Conservation (phyloP, 2,797 vertebrate species). For the Intellagama lesueurii region DNA sequence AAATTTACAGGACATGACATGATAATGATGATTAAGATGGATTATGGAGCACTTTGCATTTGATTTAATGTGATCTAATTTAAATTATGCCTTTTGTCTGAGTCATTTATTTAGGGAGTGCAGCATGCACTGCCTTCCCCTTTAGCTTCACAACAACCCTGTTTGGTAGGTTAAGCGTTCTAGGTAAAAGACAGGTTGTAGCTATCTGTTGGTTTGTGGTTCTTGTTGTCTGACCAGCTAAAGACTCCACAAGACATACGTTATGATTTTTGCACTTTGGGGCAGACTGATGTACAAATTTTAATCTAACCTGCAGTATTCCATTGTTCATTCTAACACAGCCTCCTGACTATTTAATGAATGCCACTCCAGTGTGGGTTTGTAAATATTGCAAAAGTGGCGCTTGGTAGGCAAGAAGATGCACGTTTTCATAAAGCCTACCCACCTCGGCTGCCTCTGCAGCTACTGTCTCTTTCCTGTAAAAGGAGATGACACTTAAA, state of each 20-base stretch:
- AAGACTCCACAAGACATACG: not conserved
- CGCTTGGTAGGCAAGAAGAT: not conserved
- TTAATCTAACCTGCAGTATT: not conserved
- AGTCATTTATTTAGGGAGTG: not conserved
- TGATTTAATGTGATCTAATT: not conserved
- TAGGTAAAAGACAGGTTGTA: not conserved
- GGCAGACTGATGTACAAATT: not conserved
- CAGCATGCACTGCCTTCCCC: not conserved
- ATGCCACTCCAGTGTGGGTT: not conserved
- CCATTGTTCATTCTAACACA: not conserved
- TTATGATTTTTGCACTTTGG: not conserved
- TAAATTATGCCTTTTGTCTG: not conserved
- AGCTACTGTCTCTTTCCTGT: not conserved
- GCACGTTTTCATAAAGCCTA: too few relatives aligned
- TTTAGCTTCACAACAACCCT: not conserved
- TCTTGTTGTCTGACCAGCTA: not conserved
- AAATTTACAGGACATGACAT: not conserved
- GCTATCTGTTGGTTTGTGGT: not conserved
- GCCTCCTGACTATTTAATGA: not conserved
- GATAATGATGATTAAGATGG: not conserved
- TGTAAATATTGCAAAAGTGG: not conserved
- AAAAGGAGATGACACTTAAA: not conserved
- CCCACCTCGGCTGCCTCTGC: not conserved
- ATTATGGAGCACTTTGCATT: too few relatives aligned
- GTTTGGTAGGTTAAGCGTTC: not conserved